Evolutionary conservation across 2,113 vertebrate species (phyloP).

Genomic region (Fregetta grallaria): DNA sequence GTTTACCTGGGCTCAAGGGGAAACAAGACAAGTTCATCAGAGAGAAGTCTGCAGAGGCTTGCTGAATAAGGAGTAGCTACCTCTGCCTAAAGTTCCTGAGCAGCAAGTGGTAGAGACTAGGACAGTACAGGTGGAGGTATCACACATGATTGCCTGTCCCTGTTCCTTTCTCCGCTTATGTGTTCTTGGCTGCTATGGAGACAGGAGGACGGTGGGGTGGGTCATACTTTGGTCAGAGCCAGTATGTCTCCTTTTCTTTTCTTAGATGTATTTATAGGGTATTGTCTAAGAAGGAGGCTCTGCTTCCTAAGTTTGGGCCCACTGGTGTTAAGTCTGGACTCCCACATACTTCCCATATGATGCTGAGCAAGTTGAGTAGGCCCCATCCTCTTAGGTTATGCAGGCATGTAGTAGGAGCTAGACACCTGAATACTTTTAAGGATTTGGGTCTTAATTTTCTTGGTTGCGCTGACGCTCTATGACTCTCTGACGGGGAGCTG

Average conservation of each 20-base stretch:
- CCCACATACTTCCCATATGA: neutral
- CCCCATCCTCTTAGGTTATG: neutral
- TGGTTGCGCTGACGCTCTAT: neutral
- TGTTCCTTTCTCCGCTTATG: neutral
- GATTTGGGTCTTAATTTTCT: neutral
- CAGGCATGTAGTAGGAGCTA: neutral
- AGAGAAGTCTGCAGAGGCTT: neutral
- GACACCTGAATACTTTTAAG: neutral
- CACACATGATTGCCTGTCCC: neutral
- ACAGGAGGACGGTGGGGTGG: neutral
- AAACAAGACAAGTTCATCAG: neutral
- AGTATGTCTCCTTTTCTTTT: neutral
- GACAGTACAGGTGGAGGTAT: neutral
- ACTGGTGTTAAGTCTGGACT: neutral
- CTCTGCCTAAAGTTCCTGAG: neutral
- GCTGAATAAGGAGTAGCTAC: neutral
- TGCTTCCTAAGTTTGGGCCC: conserved; percentile 2
- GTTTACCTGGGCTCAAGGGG: neutral
- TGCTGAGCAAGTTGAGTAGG: neutral
- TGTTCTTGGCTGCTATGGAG: neutral
- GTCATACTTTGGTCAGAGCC: neutral
- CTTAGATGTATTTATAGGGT: neutral
- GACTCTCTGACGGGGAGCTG: neutral
- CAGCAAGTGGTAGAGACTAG: neutral
- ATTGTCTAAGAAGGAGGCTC: neutral